Base-by-base conservation (phyloP, 2,888 invertebrate genomes). In the Andricus curvator region DNA sequence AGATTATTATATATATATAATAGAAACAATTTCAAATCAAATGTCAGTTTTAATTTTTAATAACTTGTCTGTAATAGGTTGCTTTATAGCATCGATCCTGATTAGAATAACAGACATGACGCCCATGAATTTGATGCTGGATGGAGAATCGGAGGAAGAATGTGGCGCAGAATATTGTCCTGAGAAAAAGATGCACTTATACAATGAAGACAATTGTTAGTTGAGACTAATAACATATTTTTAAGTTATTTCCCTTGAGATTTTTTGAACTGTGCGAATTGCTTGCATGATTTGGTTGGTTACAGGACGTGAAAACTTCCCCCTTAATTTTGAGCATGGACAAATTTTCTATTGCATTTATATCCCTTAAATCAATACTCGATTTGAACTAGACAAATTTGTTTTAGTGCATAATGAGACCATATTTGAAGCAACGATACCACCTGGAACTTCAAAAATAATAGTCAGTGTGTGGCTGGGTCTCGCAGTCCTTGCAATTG, bases 81-180 rank as follows among this genome's bases (percentile, higher is more conserved):
- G 92, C 80, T 84, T 92, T 48, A 87, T 91, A 65, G 91, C 90
- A 20, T 88, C 88, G 70, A 84, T 89, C 41, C 86, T 92, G 68
- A 86, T 91, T 4, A 90, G 88, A 82, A 79, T 92, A 78, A 90
- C 89, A 44, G 88, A 89, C 77, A 84, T 87, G 41, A 62, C 83
- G 60, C 83, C 87, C 17, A 33, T n/a, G 9, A 74, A 56, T 33
- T n/a, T 77, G 33, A 70, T 85, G 29, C 83, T 81, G 79, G 84
- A 88, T 74, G 82, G 77, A 20, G 90, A 91, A 79, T 85, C 88
- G 48, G 89, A 89, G 77, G 88, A 90, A 29, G 84, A 84, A 11
- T 92, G 92, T 78, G 92, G 92, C 1, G 90, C 91, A 13, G 90
- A 91, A 77, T 92, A 91, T 67, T 92, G 92, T 79, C 89, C 91